phyloP scores from a whole-genome alignment of 2,797 vertebrate genomes.

The Sebastiscus tertius region DNA sequence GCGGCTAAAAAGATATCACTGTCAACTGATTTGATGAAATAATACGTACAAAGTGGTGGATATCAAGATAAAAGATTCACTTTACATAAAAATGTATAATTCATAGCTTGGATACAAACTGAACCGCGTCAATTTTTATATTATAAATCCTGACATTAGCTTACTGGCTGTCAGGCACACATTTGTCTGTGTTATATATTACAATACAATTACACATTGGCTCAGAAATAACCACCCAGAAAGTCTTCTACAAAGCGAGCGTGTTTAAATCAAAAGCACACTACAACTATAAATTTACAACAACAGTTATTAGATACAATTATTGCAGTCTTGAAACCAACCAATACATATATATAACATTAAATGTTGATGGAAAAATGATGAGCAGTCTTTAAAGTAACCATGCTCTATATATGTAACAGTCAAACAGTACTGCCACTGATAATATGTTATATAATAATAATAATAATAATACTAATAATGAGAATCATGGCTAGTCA shows the following conservation, averaged over 20 bases:
- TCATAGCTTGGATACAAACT: neutral
- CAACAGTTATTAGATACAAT: neutral
- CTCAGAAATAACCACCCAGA: neutral
- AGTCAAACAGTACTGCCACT: neutral
- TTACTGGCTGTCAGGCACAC: neutral
- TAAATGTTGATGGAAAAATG: neutral
- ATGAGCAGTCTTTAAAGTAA: neutral
- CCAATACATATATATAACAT: neutral
- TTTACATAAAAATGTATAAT: neutral
- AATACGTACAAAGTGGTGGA: neutral
- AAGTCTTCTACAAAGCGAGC: neutral
- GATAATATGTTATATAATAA: neutral
- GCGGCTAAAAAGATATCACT: conserved; percentile 1
- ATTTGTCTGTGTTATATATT: neutral
- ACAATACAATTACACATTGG: neutral
- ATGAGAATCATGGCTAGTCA: neutral
- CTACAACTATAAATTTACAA: neutral
- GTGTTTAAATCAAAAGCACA: neutral
- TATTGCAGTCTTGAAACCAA: neutral
- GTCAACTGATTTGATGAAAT: neutral
- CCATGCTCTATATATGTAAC: neutral
- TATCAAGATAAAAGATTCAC: neutral
- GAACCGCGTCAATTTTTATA: neutral
- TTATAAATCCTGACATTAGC: neutral
- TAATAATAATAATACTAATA: neutral